These are phyloP conservation scores for Artemisiospiza belli DNA, from an alignment of 2,113 vertebrate species.

Conservation along the genomic window DNA sequence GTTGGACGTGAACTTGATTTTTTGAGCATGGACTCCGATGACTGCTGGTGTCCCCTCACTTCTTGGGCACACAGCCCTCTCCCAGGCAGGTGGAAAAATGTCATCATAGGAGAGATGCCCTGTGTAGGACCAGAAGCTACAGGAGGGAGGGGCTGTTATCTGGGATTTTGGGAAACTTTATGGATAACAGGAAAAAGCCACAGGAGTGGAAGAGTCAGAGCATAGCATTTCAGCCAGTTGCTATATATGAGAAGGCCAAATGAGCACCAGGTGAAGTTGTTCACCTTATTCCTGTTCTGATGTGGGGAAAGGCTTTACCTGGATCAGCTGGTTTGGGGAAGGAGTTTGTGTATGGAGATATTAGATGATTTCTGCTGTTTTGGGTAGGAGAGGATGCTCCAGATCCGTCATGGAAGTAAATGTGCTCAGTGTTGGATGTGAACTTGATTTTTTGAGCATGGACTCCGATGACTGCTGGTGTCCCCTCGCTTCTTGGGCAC, in stretches of 20 bases:
- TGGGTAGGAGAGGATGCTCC: neutral
- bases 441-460: neutral
- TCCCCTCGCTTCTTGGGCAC: neutral
- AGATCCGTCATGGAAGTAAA: neutral
- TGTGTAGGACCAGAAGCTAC: no score
- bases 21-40: neutral
- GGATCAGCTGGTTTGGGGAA: neutral
- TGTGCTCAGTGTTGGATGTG: neutral
- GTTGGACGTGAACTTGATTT: neutral
- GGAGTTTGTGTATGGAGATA: neutral
- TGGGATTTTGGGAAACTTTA: neutral
- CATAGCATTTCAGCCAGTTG: neutral
- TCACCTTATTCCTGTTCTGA: neutral
- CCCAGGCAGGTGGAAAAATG: neutral
- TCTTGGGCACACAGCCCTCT: neutral
- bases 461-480: neutral
- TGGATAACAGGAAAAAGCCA: neutral
- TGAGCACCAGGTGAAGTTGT: neutral
- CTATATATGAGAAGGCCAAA: neutral
- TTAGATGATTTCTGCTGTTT: neutral
- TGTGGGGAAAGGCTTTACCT: neutral
- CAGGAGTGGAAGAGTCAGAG: neutral
- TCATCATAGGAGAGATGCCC: no score
- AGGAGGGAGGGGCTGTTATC: neutral
- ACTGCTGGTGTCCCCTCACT: neutral